A percentile compares a stretch with the other conserved stretches of the same genome.
These are phyloP conservation scores for Setipinna tenuifilis DNA, from an alignment of 2,797 vertebrate species.

Conservation along the genomic window DNA sequence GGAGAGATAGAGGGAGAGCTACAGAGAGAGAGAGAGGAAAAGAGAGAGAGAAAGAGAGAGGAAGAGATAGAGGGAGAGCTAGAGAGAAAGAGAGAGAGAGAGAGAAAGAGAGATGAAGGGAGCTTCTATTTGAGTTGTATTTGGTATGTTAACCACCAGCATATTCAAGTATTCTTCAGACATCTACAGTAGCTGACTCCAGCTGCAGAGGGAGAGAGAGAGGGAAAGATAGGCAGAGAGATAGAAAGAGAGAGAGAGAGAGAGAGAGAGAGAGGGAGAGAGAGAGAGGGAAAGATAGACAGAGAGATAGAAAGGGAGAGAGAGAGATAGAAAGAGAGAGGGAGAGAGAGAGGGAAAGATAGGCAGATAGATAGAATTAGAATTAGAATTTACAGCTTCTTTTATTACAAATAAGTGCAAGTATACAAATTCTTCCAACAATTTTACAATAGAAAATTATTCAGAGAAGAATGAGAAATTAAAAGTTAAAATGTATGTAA, in stretches of 20 bases:
- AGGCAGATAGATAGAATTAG: no score
- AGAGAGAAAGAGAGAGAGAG: conserved; percentile 19
- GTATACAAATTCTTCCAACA: no score
- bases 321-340: neutral
- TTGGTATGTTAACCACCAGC: no score
- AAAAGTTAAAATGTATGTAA: no score
- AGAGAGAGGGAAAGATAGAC: conserved; percentile 60
- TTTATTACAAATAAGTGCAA: no score
- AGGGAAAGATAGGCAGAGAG: neutral
- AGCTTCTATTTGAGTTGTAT: no score
- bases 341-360: neutral
- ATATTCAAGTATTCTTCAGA: no score
- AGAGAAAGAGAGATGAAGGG: conserved; percentile 50
- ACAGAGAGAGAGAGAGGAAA: neutral
- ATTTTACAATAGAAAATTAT: no score
- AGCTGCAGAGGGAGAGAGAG: neutral
- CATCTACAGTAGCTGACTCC: no score
- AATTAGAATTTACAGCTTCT: no score
- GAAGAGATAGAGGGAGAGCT: conserved; percentile 38
- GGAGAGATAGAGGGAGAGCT: conserved; percentile 42
- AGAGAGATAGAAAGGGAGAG: neutral
- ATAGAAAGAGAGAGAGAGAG: neutral
- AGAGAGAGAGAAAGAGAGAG: neutral
- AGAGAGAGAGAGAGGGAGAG: conserved; percentile 42
- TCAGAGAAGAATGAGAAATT: no score